phyloP scores from a whole-genome alignment of 2,888 invertebrate species.

The Eupithecia subumbrata region DNA sequence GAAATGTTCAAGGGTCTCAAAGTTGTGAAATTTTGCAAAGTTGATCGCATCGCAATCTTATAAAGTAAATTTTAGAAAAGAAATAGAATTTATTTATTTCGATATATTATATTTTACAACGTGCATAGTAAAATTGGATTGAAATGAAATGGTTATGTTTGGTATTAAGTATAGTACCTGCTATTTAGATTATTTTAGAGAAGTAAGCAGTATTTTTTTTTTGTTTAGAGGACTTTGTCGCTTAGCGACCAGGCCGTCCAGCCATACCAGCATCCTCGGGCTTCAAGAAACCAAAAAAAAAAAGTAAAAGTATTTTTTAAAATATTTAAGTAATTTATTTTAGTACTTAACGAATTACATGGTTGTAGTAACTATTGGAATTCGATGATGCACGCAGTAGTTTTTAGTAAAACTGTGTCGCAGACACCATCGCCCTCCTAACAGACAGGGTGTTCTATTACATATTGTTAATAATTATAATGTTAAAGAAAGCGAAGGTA shows the following conservation, averaged over 20 bases:
- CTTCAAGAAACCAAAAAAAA: background rate
- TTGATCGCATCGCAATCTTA: background rate
- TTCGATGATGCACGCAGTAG: too few species aligned
- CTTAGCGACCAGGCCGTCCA: too few species aligned
- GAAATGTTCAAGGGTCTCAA: conserved; percentile 31
- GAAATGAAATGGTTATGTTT: background rate
- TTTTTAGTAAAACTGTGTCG: too few species aligned
- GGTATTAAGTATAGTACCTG: background rate
- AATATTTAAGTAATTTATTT: too few species aligned
- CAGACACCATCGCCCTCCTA: too few species aligned
- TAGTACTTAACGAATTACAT: too few species aligned
- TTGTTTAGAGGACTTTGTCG: too few species aligned
- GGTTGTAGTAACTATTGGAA: too few species aligned
- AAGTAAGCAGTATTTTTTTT: background rate
- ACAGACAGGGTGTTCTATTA: too few species aligned
- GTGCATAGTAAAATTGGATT: too few species aligned
- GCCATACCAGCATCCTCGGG: background rate
- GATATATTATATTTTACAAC: background rate
- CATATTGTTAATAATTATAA: too few species aligned
- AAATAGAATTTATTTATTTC: background rate
- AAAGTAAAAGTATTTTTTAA: too few species aligned
- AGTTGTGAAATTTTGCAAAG: conserved; percentile 13
- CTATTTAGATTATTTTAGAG: background rate
- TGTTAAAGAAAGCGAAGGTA: background rate
- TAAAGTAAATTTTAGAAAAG: background rate